Percentiles rank a stretch among this genome's conserved stretches.
Conservation (phyloP, 1,140 invertebrate genomes). For the Drosophila virilis region DNA sequence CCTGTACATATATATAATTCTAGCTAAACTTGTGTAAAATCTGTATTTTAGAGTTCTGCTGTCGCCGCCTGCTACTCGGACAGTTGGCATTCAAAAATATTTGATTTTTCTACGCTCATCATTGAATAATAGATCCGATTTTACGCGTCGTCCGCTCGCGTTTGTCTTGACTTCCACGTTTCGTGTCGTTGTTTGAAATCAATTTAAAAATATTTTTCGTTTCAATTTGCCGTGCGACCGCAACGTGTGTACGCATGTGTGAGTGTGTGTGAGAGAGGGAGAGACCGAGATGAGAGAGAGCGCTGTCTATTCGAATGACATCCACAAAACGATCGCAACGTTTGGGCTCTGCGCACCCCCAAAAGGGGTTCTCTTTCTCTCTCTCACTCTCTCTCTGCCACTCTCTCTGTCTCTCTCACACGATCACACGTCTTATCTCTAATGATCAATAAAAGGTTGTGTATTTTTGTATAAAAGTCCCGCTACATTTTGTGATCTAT, state of each 20-base stretch:
- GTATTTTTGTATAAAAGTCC: background rate
- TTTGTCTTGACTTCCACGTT: constrained; percentile 44
- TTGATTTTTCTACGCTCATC: constrained; percentile 39
- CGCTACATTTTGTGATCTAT: background rate
- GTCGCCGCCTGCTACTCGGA: constrained; percentile 37
- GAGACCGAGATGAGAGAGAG: background rate
- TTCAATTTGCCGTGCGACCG: constrained; percentile 62
- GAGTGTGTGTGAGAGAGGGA: constrained; percentile 3
- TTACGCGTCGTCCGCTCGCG: constrained; percentile 31
- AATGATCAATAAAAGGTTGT: background rate
- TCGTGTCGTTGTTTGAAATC: constrained; percentile 71
- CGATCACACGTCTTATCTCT: background rate
- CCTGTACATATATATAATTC: background rate
- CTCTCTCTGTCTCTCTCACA: background rate
- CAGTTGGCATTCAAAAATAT: constrained; percentile 37
- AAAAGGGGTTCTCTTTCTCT: background rate
- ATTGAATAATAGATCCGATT: constrained; percentile 60
- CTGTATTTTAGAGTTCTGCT: constrained; percentile 19
- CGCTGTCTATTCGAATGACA: constrained; percentile 56
- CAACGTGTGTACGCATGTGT: constrained; percentile 18
- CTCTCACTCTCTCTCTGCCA: background rate
- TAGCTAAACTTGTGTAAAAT: constrained; percentile 22
- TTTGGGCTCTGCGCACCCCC: constrained; percentile 24
- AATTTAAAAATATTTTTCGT: constrained; percentile 82
- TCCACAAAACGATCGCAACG: constrained; percentile 49